Base-by-base conservation (phyloP, 2,888 invertebrate genomes). In the Hesperia comma region DNA sequence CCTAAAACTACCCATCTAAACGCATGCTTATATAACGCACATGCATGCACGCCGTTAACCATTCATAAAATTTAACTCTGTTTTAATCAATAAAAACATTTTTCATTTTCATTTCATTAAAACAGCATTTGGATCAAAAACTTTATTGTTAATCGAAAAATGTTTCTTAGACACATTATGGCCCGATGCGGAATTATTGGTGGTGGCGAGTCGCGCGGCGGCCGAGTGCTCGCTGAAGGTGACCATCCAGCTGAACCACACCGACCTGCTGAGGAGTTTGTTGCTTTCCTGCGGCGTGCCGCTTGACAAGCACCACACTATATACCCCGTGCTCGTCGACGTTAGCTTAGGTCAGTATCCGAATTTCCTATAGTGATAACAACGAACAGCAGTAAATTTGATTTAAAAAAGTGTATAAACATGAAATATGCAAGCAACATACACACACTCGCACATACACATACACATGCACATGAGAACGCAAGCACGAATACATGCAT, bases 111-210 rank as follows among this genome's bases (percentile, higher is more conserved):
- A n/a, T n/a, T n/a, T n/a, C n/a, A n/a, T n/a, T n/a, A n/a, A n/a
- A n/a, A n/a, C n/a, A n/a, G n/a, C n/a, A n/a, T n/a, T n/a, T n/a
- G n/a, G n/a, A n/a, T n/a, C 41, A 41, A 26, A 26, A 26, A n/a
- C n/a, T n/a, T n/a, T n/a, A n/a, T 26, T 2, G 41, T 14, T 14
- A 8, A 41, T 14, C 12, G 1, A 14, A 14, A 55, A 19, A 10
- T 37, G 37, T 37, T 37, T 63, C 72, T 12, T 74, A 94, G 95
- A 94, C 68, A 94, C 95, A 74, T 90, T 96, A 37, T 94, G 98
- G 87, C 94, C 96, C 0, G 98, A 99, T 80, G 97, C 98, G 0
- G 99, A 99, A 81, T 85, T 98, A 0, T 87, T 99, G 10, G 95
- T 95, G 0, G 94, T 98, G 0, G 95, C 96, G 0, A 95, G 95